Evolutionary conservation across 2,113 vertebrate species (phyloP).

Genomic region (Oncorhynchus masou): DNA sequence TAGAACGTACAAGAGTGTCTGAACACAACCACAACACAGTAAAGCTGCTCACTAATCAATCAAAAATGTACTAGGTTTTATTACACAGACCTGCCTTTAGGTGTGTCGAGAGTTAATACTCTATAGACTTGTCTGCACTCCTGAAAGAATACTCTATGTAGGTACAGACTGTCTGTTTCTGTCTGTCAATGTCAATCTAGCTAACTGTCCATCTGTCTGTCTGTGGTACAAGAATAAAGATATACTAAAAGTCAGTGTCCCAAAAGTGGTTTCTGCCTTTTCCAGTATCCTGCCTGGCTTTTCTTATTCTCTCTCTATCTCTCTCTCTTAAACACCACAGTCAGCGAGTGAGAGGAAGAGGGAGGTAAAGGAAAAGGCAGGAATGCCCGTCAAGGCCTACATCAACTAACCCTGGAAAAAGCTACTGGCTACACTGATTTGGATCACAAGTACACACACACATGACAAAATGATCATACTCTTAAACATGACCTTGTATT

Average conservation of each 20-base stretch:
- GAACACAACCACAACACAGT: conserved; percentile 1
- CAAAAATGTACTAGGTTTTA: background rate
- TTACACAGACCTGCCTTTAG: background rate
- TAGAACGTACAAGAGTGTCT: background rate
- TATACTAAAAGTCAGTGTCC: conserved; percentile 6
- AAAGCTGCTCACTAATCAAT: background rate
- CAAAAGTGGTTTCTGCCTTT: conserved; percentile 18
- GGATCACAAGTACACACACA: conserved; percentile 48
- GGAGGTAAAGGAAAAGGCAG: conserved; percentile 22
- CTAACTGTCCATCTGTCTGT: conserved; percentile 2
- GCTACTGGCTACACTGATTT: conserved; percentile 49
- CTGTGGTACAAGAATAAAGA: conserved; percentile 28
- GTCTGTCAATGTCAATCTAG: conserved; percentile 11
- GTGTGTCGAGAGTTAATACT: background rate
- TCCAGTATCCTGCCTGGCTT: conserved; percentile 36
- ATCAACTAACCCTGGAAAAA: conserved; percentile 36
- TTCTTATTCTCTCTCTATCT: conserved; percentile 9
- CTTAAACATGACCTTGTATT: conserved; percentile 49
- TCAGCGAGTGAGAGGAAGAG: conserved; percentile 17
- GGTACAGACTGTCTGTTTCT: conserved; percentile 54
- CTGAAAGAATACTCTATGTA: conserved; percentile 10
- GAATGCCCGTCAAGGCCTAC: conserved; percentile 36
- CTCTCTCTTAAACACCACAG: conserved; percentile 12
- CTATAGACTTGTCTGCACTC: background rate
- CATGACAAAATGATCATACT: conserved; percentile 39